Evolutionary conservation across 2,888 invertebrate species (phyloP).

Genomic region (Eurytoma californica): DNA sequence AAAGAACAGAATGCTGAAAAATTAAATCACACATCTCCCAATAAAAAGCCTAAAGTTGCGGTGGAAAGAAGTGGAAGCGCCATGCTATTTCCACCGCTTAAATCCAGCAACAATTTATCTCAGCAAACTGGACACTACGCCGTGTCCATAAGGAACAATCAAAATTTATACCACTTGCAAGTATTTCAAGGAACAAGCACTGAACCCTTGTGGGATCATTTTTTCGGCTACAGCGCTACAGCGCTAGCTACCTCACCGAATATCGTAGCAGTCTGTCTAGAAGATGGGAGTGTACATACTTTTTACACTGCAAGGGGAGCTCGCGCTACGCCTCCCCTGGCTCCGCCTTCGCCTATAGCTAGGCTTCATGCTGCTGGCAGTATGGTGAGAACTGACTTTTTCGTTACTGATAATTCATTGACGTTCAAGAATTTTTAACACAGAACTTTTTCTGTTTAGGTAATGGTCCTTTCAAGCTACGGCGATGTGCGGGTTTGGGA

Average conservation of each 20-base stretch:
- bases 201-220: slow-evolving; percentile 71
- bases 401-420: too few species aligned
- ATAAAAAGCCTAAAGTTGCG: slow-evolving; percentile 67
- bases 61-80: slow-evolving; percentile 62
- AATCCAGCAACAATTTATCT: slow-evolving; percentile 66
- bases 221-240: slow-evolving; percentile 71
- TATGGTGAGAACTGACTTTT: slow-evolving; percentile 60
- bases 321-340: slow-evolving; percentile 70
- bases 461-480: slow-evolving; percentile 73
- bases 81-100: slow-evolving; percentile 68
- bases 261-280: slow-evolving; percentile 70
- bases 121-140: slow-evolving; percentile 73
- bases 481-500: slow-evolving; percentile 74
- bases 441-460: slow-evolving; percentile 59
- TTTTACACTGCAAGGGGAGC: slow-evolving; percentile 71
- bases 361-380: slow-evolving; percentile 71
- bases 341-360: slow-evolving; percentile 71
- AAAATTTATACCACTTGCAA: slow-evolving; percentile 70
- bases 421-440: neutral
- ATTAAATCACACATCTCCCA: slow-evolving; percentile 59
- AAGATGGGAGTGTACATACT: slow-evolving; percentile 71
- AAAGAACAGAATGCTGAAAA: slow-evolving; percentile 66
- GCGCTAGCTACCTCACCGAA: slow-evolving; percentile 72
- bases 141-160: slow-evolving; percentile 69
- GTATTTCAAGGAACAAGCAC: slow-evolving; percentile 70